A percentile compares a stretch with the other conserved stretches of the same genome.
Evolutionary conservation across 2,888 invertebrate species (phyloP).

Genomic region (Phrixothrix hirtus): DNA sequence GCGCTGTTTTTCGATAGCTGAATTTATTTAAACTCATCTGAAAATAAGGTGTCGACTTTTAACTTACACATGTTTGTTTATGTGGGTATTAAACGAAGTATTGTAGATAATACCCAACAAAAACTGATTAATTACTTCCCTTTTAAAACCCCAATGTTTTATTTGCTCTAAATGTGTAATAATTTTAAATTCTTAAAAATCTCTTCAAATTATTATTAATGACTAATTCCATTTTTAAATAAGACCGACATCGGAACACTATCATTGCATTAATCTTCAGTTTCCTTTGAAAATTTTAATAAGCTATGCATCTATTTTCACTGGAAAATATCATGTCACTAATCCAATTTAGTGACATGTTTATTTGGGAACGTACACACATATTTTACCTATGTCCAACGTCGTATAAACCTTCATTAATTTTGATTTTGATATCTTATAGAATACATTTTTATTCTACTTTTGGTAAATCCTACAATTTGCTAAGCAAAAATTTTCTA

Average conservation of each 20-base stretch:
- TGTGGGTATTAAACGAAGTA: conserved; percentile 51
- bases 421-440: no score
- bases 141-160: no score
- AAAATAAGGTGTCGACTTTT: conserved; percentile 54
- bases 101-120: conserved; percentile 38
- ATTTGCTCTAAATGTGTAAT: no score
- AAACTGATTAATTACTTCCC: conserved; percentile 42
- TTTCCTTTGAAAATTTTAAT: neutral
- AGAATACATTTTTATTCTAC: no score
- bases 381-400: no score
- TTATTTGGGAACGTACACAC: neutral
- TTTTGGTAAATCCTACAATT: no score
- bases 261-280: neutral
- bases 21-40: conserved; percentile 50
- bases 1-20: conserved; percentile 45
- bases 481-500: no score
- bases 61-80: conserved; percentile 54
- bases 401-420: no score
- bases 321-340: neutral
- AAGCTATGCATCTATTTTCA: neutral
- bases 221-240: neutral
- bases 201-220: conserved; percentile 6
- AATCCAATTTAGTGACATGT: neutral
- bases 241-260: neutral
- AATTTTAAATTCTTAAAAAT: neutral